Conservation (phyloP, 1,140 invertebrate species). For the Aphaenogaster floridana region DNA sequence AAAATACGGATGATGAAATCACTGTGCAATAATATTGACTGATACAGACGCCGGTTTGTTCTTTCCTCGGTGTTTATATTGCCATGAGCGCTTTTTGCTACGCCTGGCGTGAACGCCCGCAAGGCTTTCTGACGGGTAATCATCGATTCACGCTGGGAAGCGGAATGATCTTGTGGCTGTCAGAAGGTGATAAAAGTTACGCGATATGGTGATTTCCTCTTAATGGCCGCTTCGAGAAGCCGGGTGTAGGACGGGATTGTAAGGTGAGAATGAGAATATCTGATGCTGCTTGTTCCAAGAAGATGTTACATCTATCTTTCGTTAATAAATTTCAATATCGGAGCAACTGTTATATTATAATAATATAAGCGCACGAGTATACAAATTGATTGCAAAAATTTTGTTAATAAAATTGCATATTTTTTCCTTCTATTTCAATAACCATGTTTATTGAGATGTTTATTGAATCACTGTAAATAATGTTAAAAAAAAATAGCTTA, state of each 20-base stretch:
- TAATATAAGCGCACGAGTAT: neutral
- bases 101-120: slow-evolving; percentile 45
- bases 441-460: neutral
- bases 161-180: slow-evolving; percentile 49
- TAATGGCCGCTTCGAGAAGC: neutral
- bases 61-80: slow-evolving; percentile 41
- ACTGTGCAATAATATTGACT: slow-evolving; percentile 41
- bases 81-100: slow-evolving; percentile 29
- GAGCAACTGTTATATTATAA: neutral
- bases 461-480: neutral
- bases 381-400: neutral
- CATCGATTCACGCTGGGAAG: slow-evolving; percentile 64
- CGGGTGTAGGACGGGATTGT: neutral
- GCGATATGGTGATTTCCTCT: slow-evolving; percentile 38
- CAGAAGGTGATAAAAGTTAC: slow-evolving; percentile 60
- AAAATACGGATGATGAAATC: slow-evolving; percentile 30
- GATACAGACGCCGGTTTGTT: slow-evolving; percentile 33
- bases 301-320: slow-evolving; percentile 23
- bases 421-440: neutral
- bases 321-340: neutral
- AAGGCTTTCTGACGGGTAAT: slow-evolving; percentile 54
- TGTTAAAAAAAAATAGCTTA: neutral
- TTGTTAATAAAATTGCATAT: neutral
- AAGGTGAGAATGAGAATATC: slow-evolving; percentile 40
- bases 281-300: slow-evolving; percentile 12